A percentile compares a stretch with the other conserved stretches of the same genome.
These are phyloP conservation scores for Petrocephalus schoutedeni DNA, from an alignment of 2,797 vertebrate genomes.

Conservation along the genomic window DNA sequence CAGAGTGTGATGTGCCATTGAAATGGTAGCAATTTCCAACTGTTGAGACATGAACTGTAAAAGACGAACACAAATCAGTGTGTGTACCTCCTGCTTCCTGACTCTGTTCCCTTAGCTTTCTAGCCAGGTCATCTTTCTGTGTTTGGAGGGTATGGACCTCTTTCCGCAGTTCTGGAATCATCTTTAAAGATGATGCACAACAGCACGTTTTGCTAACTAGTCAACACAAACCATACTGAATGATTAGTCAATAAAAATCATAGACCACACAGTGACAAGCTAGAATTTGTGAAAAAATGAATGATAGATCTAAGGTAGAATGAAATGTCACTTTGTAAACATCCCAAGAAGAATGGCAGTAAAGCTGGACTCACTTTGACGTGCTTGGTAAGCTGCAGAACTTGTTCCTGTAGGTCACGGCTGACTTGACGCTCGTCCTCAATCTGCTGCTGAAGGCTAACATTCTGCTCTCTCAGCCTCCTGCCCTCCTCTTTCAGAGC, in stretches of 20 bases:
- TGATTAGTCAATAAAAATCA: neutral
- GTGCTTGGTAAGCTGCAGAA: constrained; percentile 74
- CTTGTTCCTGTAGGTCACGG: constrained; percentile 71
- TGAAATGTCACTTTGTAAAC: neutral
- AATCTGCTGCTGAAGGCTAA: constrained; percentile 60
- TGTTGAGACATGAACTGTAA: neutral
- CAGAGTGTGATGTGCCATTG: neutral
- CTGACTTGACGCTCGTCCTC: constrained; percentile 60
- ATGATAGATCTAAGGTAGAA: neutral
- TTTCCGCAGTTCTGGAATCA: constrained; percentile 81
- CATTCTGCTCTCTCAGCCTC: constrained; percentile 68
- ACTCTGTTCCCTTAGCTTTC: constrained; percentile 73
- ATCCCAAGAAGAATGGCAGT: neutral
- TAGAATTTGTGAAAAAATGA: neutral
- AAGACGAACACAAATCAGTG: neutral
- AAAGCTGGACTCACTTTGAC: constrained; percentile 59
- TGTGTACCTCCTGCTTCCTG: constrained; percentile 77
- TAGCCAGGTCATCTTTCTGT: constrained; percentile 72
- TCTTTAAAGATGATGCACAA: constrained; percentile 46
- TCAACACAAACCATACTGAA: neutral
- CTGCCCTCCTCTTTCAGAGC: constrained; percentile 72
- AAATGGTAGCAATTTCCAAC: constrained; percentile 20
- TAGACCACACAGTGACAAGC: neutral
- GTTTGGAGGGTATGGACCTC: constrained; percentile 80
- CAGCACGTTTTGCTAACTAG: neutral